Evolutionary conservation across 2,797 vertebrate genomes (phyloP).

Genomic region (Florisuga fusca): DNA sequence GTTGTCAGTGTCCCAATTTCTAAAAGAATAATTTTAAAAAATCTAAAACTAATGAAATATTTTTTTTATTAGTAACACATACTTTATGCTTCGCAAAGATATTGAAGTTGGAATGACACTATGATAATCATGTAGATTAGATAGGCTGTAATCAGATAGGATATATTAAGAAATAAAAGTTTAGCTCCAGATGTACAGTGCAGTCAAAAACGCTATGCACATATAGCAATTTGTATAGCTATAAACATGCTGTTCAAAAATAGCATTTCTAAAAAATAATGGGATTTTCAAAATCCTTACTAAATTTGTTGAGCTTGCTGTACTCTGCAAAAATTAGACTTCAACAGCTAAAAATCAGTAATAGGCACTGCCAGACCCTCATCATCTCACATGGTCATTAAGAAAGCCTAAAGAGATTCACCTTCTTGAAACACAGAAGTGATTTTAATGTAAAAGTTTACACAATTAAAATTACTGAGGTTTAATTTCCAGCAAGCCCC

Average conservation of each 20-base stretch:
- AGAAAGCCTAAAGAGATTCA: constrained; percentile 41
- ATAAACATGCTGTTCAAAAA: neutral
- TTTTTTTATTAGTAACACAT: constrained; percentile 51
- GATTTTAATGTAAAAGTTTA: constrained; percentile 75
- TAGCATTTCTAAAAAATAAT: neutral
- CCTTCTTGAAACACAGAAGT: constrained; percentile 72
- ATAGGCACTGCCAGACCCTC: constrained; percentile 63
- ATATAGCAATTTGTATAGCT: neutral
- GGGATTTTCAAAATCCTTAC: constrained; percentile 8
- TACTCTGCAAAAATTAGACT: constrained; percentile 64
- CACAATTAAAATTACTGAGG: constrained; percentile 72
- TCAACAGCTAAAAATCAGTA: constrained; percentile 64
- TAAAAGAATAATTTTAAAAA: constrained; percentile 46
- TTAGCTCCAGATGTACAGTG: neutral
- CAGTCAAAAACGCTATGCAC: neutral
- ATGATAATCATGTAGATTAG: neutral
- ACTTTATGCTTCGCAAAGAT: constrained; percentile 31
- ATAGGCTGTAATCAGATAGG: neutral
- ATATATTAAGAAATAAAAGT: neutral
- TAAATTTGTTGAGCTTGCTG: constrained; percentile 25
- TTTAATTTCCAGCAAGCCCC: constrained; percentile 76
- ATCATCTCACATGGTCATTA: constrained; percentile 69
- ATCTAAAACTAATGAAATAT: constrained; percentile 59
- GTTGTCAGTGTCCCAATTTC: constrained; percentile 32
- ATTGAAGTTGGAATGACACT: constrained; percentile 1